phyloP scores from a whole-genome alignment of 2,113 vertebrate genomes.

The Sturnira hondurensis region DNA sequence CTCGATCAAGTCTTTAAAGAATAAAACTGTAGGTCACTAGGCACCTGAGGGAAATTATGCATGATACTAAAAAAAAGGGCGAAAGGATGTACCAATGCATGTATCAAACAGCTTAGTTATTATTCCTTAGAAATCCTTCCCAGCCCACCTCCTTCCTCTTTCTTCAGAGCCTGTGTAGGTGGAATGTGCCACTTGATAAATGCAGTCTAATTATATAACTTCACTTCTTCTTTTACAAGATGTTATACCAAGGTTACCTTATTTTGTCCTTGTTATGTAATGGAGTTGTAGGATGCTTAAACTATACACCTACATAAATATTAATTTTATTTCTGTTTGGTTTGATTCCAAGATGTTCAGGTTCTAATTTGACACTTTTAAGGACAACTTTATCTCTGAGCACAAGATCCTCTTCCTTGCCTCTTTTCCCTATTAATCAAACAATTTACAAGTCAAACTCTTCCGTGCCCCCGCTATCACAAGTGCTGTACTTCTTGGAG shows the following conservation, averaged over 20 bases:
- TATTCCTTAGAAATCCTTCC: constrained; percentile 51
- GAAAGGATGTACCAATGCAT: constrained; percentile 14
- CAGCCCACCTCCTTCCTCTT: constrained; percentile 46
- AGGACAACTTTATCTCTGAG: constrained; percentile 19
- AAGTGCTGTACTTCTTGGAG: not conserved
- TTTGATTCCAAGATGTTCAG: constrained; percentile 13
- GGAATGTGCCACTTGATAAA: constrained; percentile 61
- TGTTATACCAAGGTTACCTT: constrained; percentile 64
- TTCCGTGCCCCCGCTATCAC: not conserved
- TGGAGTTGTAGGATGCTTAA: constrained; percentile 69
- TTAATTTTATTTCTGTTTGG: constrained; percentile 72
- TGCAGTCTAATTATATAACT: constrained; percentile 59
- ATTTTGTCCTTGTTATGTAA: constrained; percentile 76
- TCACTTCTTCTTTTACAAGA: constrained; percentile 63
- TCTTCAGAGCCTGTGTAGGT: constrained; percentile 40
- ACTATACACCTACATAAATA: constrained; percentile 75
- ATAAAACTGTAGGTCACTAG: not conserved
- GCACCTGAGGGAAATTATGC: not conserved
- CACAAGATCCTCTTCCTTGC: not conserved
- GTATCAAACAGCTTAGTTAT: constrained; percentile 56
- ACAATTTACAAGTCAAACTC: not conserved
- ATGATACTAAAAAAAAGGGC: not conserved
- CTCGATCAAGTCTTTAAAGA: not conserved
- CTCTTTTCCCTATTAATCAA: constrained; percentile 14
- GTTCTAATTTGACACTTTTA: constrained; percentile 41